A percentile compares a stretch with the other conserved stretches of the same genome.
These are phyloP conservation scores for Acleris emargana DNA, from an alignment of 2,888 invertebrate genomes.

Conservation along the genomic window DNA sequence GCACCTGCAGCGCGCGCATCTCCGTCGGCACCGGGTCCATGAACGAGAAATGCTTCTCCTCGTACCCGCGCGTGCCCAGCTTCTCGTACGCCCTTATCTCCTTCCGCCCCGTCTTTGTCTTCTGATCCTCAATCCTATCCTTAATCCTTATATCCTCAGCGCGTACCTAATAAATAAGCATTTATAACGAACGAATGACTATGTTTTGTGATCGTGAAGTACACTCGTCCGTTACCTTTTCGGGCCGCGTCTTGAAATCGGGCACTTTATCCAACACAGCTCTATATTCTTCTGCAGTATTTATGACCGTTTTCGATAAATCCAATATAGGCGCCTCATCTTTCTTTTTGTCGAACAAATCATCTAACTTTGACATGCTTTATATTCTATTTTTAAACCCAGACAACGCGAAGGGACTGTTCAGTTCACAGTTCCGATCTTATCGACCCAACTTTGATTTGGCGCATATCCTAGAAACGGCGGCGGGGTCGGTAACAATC, in stretches of 20 bases:
- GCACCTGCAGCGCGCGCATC: slow-evolving; percentile 89
- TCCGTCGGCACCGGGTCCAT: slow-evolving; percentile 92
- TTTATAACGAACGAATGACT: too few species aligned
- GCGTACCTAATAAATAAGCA: slow-evolving; percentile 82
- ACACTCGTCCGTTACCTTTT: slow-evolving; percentile 84
- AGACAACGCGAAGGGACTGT: slow-evolving; percentile 27
- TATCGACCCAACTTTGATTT: slow-evolving; percentile 64
- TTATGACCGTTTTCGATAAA: slow-evolving; percentile 90
- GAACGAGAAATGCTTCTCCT: slow-evolving; percentile 80
- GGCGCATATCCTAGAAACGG: slow-evolving; percentile 56
- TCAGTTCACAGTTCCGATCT: slow-evolving; percentile 35
- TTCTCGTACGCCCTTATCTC: slow-evolving; percentile 87
- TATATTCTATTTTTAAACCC: slow-evolving; percentile 17
- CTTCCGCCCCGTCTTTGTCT: slow-evolving; percentile 89
- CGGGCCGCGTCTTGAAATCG: slow-evolving; percentile 94
- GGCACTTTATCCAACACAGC: slow-evolving; percentile 93
- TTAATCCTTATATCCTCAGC: slow-evolving; percentile 90
- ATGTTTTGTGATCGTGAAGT: neutral
- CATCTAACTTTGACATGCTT: slow-evolving; percentile 89
- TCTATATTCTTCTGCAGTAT: slow-evolving; percentile 92
- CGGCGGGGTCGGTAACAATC: slow-evolving; percentile 64
- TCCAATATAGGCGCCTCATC: slow-evolving; percentile 93
- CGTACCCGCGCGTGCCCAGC: slow-evolving; percentile 85
- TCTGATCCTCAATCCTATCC: slow-evolving; percentile 87
- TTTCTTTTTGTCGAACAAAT: slow-evolving; percentile 93